Evolutionary conservation across 2,888 invertebrate genomes (phyloP).

Genomic region (Dynastes maya): DNA sequence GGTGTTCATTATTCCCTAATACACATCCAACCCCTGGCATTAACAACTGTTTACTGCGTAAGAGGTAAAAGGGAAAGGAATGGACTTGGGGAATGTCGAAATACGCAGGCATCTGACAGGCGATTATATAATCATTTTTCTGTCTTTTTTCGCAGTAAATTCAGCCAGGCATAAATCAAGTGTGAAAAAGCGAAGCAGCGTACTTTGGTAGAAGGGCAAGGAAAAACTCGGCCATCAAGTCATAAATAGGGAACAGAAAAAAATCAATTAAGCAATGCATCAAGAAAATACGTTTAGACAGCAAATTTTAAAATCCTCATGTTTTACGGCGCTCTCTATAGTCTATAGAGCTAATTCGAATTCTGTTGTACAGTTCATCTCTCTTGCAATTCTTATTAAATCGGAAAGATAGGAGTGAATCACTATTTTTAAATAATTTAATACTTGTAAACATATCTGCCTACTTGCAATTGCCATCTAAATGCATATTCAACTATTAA

Average conservation of each 20-base stretch:
- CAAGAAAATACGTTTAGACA: not conserved
- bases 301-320: not conserved
- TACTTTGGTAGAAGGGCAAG: not conserved
- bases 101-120: constrained; percentile 39
- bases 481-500: too few species aligned
- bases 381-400: too few species aligned
- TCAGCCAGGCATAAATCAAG: constrained; percentile 17
- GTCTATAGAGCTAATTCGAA: too few species aligned
- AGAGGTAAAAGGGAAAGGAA: constrained; percentile 33
- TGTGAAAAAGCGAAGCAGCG: constrained; percentile 18
- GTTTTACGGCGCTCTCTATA: too few species aligned
- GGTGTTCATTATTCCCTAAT: constrained; percentile 29
- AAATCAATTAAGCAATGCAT: constrained; percentile 31
- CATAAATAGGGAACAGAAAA: constrained; percentile 25
- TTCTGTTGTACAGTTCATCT: too few species aligned
- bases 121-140: constrained; percentile 42
- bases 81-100: constrained; percentile 16
- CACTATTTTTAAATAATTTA: too few species aligned
- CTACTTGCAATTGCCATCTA: too few species aligned
- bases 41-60: constrained; percentile 21
- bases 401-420: too few species aligned
- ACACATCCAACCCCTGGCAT: constrained; percentile 20
- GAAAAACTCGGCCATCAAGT: constrained; percentile 2
- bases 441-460: too few species aligned
- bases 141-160: constrained; percentile 11